Conservation (phyloP, 2,888 invertebrate genomes). For the Trissoscelio sp. region DNA sequence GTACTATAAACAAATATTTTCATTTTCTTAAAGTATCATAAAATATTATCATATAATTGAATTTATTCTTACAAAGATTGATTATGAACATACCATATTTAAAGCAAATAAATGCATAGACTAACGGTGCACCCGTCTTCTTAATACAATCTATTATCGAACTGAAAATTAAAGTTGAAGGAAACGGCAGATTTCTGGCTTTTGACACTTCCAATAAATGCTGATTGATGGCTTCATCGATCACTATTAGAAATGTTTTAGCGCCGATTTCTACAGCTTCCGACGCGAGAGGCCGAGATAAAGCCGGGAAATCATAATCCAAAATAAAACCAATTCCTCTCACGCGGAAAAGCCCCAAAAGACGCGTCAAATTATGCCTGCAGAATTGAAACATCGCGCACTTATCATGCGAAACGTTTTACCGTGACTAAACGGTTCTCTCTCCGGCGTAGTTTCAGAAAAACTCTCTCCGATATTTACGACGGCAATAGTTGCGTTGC, state of each 20-base stretch:
- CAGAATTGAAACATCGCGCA: slow-evolving; percentile 11
- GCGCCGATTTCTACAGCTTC: neutral
- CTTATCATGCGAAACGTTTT: slow-evolving; percentile 19
- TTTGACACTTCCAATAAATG: slow-evolving; percentile 53
- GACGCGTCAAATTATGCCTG: slow-evolving; percentile 23
- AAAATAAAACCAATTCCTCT: slow-evolving; percentile 15
- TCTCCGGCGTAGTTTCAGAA: neutral
- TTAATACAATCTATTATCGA: slow-evolving; percentile 29
- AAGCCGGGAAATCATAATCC: slow-evolving; percentile 5
- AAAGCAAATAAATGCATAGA: slow-evolving; percentile 11
- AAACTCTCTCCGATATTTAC: slow-evolving; percentile 43
- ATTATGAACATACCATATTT: neutral
- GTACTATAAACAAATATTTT: no score
- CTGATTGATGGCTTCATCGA: slow-evolving; percentile 54
- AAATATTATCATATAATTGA: no score
- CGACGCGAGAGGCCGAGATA: neutral
- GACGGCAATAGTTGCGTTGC: slow-evolving; percentile 49
- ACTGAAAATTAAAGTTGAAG: slow-evolving; percentile 25
- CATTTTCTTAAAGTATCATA: no score
- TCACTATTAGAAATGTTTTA: slow-evolving; percentile 51
- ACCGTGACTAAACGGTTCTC: slow-evolving; percentile 14
- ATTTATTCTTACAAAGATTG: no score
- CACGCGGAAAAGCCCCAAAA: neutral
- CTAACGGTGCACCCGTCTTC: neutral
- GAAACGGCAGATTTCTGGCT: slow-evolving; percentile 21